Evolutionary conservation across 2,888 invertebrate species (phyloP), one percentile per base, ranked within the genome.

Genomic region (Sarcophaga carnaria): DNA sequence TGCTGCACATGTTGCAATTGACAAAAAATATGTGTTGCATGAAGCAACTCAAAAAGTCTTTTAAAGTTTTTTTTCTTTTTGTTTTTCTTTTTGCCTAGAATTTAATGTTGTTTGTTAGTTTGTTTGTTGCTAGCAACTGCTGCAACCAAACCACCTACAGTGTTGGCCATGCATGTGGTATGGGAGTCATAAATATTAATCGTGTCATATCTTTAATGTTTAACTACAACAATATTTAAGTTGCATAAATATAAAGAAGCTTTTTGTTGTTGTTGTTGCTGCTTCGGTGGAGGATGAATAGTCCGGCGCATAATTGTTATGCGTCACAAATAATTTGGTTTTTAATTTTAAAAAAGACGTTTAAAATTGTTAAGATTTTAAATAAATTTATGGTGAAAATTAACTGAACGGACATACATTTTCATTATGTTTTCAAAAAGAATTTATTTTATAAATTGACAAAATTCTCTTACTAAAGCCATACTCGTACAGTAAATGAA

Each of bases 1-100:
- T 89, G 85, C 86, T 84, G 81, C 83, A 88, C 85, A 87, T 88
- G 89, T 86, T 88, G 76, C 72, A 88, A 85, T 88, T 88, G 88
- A 87, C 87, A 88, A 88, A 87, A 85, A 87, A 83, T 85, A 87
- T 80, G 60, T 83, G 49, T 83, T 80, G 64, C 76, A 76, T 79
- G 75, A 20, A 59, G 14, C 14, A 76, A 67, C 59, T 22, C 12
- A 69, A 63, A 49, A 69, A 63, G 74, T 60, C 63, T 60, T 37
- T 45, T 47, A 8, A 47, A 76, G 20, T 69, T 45, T 27, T 54
- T 59, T 25, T 54, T 71, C 25, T 17, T 27, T 69, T 54, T 69
- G 20, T 47, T 67, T 62, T 17, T 14, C 17, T 75, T 63, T 63
- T 75, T 75, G 64, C 70, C 54, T 37, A 63, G 76, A n/a, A 22